Base-by-base conservation (phyloP, 2,797 vertebrate species). In the Mus caroli region DNA sequence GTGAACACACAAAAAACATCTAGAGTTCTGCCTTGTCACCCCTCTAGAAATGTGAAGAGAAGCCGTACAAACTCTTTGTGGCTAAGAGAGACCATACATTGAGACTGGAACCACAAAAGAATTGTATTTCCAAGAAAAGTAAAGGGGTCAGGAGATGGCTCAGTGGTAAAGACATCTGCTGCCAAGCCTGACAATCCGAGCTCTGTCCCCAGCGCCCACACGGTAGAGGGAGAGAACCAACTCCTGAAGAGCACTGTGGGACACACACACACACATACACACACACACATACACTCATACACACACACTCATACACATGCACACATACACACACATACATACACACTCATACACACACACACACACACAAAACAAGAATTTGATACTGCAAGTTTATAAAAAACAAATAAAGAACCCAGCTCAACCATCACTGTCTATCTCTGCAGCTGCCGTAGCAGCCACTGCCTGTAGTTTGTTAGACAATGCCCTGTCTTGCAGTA, bases 401-500 rank as follows among this genome's bases (percentile, higher is more conserved):
- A 83, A 37, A 20, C 52, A 40, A 37, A 20, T 12, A 40, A 26
- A 40, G 26, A 8, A 19, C 56, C 73, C 26, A 96, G 87, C 89
- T 82, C 24, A 24, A 26, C 58, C 58, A 69, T 92, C 88, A 28
- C 93, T 9, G 88, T 87, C 95, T 24, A 95, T 9, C 88, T 87
- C 95, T 95, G 95, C 76, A 88, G 75, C 73, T 88, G 77, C 83
- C 67, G 80, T 90, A 95, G 89, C 56, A 95, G 89, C 56, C 79
- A 50, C 90, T n/a, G 76, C 13, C 52, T 90, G 88, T 78, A 90
- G 92, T 88, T 37, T 5, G 56, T 37, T 56, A 13, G 98, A 98
- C 98, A 98, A 98, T 98, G 20, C 94, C 97, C 96, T 85, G 93
- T 98, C 98, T 79, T 98, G 97, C 98, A 46, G 85, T 2, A 84